Percentiles rank a stretch among this genome's conserved stretches.
phyloP scores from a whole-genome alignment of 2,113 vertebrate species.

The Cinclus mexicanus region DNA sequence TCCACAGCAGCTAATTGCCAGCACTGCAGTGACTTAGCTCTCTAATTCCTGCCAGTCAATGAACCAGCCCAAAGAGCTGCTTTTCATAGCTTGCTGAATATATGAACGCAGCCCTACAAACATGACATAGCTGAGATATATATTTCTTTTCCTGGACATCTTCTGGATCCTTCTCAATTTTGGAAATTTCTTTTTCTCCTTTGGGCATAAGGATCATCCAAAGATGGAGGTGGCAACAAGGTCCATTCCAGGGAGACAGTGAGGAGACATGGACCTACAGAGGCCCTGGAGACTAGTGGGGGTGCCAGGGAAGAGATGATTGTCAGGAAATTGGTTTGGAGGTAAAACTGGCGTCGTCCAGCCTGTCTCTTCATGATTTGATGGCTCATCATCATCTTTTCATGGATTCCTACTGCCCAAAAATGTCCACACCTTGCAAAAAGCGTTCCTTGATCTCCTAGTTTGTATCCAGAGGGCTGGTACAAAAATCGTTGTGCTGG shows the following conservation, averaged over 20 bases:
- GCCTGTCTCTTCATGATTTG: slow-evolving; percentile 7
- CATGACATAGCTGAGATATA: background rate
- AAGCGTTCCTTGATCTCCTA: slow-evolving; percentile 30
- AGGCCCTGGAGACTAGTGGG: background rate
- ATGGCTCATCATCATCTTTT: slow-evolving; percentile 14
- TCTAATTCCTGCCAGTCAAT: slow-evolving; percentile 49
- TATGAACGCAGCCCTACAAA: background rate
- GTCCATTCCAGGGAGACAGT: background rate
- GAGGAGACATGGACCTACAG: background rate
- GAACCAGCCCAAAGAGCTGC: slow-evolving; percentile 35
- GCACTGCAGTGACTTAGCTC: background rate
- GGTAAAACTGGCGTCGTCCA: slow-evolving; percentile 35
- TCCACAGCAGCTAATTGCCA: slow-evolving; percentile 22
- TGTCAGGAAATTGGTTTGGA: background rate
- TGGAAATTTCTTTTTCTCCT: background rate
- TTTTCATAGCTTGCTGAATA: background rate
- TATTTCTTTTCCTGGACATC: background rate
- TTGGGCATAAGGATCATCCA: background rate
- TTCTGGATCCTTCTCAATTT: background rate
- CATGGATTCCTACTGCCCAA: slow-evolving; percentile 20
- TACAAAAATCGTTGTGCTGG: background rate
- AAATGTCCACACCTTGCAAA: slow-evolving; percentile 2
- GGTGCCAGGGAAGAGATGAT: background rate
- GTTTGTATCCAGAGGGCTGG: slow-evolving; percentile 36
- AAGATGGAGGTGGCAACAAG: background rate